Percentiles rank a stretch among this genome's conserved stretches.
These are phyloP conservation scores for Globicephala melas DNA, from an alignment of 2,113 vertebrate species.

Conservation along the genomic window DNA sequence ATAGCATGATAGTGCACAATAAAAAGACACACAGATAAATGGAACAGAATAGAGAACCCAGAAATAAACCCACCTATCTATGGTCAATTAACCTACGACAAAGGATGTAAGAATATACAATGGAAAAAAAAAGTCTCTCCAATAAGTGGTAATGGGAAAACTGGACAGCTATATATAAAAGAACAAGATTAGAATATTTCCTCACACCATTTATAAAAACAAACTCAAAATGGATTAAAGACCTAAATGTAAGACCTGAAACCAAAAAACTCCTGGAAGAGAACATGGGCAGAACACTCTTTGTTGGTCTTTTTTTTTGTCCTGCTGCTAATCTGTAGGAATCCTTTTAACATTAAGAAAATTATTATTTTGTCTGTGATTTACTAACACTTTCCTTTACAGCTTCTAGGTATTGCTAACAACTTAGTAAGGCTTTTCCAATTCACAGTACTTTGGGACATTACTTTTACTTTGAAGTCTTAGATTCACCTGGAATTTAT, in stretches of 20 bases:
- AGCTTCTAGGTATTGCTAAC: not conserved
- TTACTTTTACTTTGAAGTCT: not conserved
- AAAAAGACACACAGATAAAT: not conserved
- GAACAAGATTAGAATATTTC: not conserved
- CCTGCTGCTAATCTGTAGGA: not conserved
- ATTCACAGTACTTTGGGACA: not conserved
- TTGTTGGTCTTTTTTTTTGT: not conserved
- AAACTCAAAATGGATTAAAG: not conserved
- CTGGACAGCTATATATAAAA: not conserved
- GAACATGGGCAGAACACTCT: not conserved
- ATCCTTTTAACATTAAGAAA: not conserved
- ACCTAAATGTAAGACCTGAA: not conserved
- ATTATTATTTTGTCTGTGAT: not conserved
- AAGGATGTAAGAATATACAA: not conserved
- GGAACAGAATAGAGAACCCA: not conserved
- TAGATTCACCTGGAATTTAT: not conserved
- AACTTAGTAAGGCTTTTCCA: not conserved
- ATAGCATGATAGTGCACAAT: not conserved
- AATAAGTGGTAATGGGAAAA: not conserved
- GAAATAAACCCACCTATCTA: not conserved
- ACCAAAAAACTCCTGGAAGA: not conserved
- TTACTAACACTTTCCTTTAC: constrained; percentile 9
- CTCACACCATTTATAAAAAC: not conserved
- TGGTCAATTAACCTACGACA: not conserved
- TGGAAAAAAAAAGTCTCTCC: not conserved